phyloP scores from a whole-genome alignment of 2,113 vertebrate species.

The Grantiella picta region DNA sequence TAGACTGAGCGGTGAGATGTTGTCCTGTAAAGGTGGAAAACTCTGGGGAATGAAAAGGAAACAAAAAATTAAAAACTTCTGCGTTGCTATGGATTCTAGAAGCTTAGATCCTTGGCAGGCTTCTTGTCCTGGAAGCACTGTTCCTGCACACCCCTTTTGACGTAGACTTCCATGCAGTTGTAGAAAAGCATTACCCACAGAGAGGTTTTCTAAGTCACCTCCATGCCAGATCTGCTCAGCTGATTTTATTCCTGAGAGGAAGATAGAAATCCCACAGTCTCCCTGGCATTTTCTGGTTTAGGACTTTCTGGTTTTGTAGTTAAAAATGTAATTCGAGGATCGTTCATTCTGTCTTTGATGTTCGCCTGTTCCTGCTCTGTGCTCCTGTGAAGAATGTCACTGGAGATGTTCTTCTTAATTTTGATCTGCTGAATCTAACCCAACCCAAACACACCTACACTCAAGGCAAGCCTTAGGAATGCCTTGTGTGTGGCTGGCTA shows the following conservation, averaged over 20 bases:
- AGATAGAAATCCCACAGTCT: not conserved
- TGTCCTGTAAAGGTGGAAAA: not conserved
- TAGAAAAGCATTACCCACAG: not conserved
- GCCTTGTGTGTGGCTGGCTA: not conserved
- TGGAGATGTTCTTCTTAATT: not conserved
- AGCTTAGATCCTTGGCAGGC: not conserved
- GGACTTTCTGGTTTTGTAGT: not conserved
- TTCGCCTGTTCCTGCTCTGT: not conserved
- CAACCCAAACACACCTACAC: not conserved
- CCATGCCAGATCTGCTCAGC: not conserved
- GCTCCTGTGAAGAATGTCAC: not conserved
- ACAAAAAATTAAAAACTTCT: fast-evolving
- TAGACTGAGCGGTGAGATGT: not conserved
- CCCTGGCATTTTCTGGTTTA: not conserved
- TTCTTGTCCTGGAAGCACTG: not conserved
- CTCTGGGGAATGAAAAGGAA: not conserved
- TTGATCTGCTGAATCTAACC: not conserved
- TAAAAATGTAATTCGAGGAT: not conserved
- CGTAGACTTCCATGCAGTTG: not conserved
- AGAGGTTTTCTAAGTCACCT: not conserved
- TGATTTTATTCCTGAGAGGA: not conserved
- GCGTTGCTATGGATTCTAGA: not conserved
- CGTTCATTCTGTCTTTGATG: not conserved
- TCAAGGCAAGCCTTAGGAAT: not conserved
- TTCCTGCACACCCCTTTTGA: not conserved